Evolutionary conservation across 2,888 invertebrate genomes (phyloP), one percentile per base, ranked within the genome.

Genomic region (Vesta saturnalis): DNA sequence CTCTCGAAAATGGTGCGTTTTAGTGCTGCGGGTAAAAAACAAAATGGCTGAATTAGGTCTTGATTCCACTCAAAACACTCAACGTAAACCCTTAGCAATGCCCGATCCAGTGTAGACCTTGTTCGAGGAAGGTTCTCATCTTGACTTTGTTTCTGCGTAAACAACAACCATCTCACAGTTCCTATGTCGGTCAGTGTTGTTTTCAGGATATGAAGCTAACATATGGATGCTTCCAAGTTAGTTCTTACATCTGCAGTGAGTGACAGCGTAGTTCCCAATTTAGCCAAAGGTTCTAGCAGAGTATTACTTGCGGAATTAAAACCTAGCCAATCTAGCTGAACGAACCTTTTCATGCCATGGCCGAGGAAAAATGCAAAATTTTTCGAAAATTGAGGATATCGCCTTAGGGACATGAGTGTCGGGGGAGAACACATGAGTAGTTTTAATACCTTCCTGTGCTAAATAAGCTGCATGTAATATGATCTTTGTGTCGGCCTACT

Each of bases 301-400:
- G n/a, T n/a, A n/a, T n/a, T n/a, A n/a, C n/a, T n/a, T n/a, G n/a
- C n/a, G n/a, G n/a, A n/a, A n/a, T n/a, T n/a, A n/a, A n/a, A n/a
- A n/a, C n/a, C n/a, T n/a, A n/a, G n/a, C n/a, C n/a, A n/a, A 35
- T 15, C 39, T 58, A 58, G 58, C 39, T 58, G 14, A 58, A 58
- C 58, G 18, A 49, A 58, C 16, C 16, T 35, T 30, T 35, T 58
- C 39, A 58, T 58, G 39, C 39, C 58, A 35, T 4, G 8, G 58
- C 35, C 15, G 15, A 58, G 35, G 43, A 55, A 19, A 55, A 55
- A 21, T 21, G 6, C 21, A 55, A 21, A 55, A 6, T 55, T 1
- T 55, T 8, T 6, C 55, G n/a, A n/a, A n/a, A n/a, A n/a, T n/a
- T n/a, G n/a, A n/a, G n/a, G n/a, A n/a, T n/a, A n/a, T n/a, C n/a